Evolutionary conservation across 2,113 vertebrate genomes (phyloP), one percentile per base, ranked within the genome.

Genomic region (Apistogramma diplotaenia): DNA sequence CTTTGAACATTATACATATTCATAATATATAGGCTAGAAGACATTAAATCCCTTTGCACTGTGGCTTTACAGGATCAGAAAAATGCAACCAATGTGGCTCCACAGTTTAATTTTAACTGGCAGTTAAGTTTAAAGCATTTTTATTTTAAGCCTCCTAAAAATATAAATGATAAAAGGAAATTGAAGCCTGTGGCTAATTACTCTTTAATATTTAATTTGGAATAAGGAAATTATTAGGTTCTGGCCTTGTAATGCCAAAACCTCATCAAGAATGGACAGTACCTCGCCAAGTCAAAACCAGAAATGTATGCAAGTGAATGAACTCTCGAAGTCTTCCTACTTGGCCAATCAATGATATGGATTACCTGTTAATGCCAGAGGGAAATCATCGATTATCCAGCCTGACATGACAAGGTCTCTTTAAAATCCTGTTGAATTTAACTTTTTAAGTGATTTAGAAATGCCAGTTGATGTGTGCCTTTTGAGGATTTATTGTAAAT

Each of bases 341-440:
- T 83, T 54, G 77, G 33, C 37, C 8, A 40, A 74, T 92, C 83
- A 61, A 82, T 84, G 72, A 31, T 92, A 94, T 90, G 81, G 86
- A 94, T 90, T 78, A 83, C 70, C 60, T 67, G 84, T 78, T 90
- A 84, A 89, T 82, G 85, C 81, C 84, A 78, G 83, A 73, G 87
- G 87, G 83, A 88, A 88, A 90, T 82, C 67, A 89, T 87, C 37
- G 74, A 81, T 80, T 87, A 83, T 83, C 54, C 59, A 73, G 33
- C 10, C 80, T 93, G 92, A 92, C 91, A 92, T 89, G 88, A 94
- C 92, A 94, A 94, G 93, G 92, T 92, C 91, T 89, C 67, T 76
- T 70, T 79, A 59, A 85, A 91, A 79, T 55, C 79, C 73, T 85
- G 15, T 58, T 74, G 43, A 56, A 82, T 60, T 87, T 19, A 71